Evolutionary conservation across 2,888 invertebrate species (phyloP).

Genomic region (Xestoiulus laeticollis): DNA sequence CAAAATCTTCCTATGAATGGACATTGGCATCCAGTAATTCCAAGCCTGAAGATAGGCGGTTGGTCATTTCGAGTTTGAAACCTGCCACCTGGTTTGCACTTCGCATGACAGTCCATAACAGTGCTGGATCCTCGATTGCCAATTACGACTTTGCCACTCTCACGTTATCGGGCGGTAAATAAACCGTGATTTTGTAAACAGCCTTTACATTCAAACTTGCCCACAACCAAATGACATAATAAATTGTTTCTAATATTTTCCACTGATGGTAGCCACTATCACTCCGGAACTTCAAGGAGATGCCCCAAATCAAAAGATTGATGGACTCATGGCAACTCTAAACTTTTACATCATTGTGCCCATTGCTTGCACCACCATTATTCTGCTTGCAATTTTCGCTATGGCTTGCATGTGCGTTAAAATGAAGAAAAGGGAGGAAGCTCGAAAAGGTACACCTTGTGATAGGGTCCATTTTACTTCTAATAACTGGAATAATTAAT

Average conservation of each 20-base stretch:
- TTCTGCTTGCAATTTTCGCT: slow-evolving; percentile 50
- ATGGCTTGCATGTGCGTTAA: slow-evolving; percentile 51
- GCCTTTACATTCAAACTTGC: neutral
- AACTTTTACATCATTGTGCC: slow-evolving; percentile 53
- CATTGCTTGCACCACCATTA: slow-evolving; percentile 45
- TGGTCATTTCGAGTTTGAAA: slow-evolving; percentile 60
- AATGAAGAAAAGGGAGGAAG: slow-evolving; percentile 38
- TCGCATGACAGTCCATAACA: slow-evolving; percentile 64
- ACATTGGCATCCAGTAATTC: slow-evolving; percentile 55
- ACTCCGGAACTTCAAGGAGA: slow-evolving; percentile 48
- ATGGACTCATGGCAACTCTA: slow-evolving; percentile 49
- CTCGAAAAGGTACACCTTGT: neutral
- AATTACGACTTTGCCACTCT: slow-evolving; percentile 63
- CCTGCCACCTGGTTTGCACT: slow-evolving; percentile 64
- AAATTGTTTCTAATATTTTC: neutral
- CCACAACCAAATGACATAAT: neutral
- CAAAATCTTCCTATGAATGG: slow-evolving; percentile 57
- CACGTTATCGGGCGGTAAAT: slow-evolving; percentile 61
- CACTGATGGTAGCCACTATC: slow-evolving; percentile 44
- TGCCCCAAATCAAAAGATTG: slow-evolving; percentile 36
- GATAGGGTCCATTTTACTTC: too few relatives aligned
- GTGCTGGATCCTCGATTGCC: slow-evolving; percentile 64
- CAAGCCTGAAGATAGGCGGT: slow-evolving; percentile 56
- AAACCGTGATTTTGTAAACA: neutral
- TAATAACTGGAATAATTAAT: too few relatives aligned